Evolutionary conservation across 2,113 vertebrate species (phyloP), one percentile per base, ranked within the genome.

Genomic region (Trematocara unimaculatum): DNA sequence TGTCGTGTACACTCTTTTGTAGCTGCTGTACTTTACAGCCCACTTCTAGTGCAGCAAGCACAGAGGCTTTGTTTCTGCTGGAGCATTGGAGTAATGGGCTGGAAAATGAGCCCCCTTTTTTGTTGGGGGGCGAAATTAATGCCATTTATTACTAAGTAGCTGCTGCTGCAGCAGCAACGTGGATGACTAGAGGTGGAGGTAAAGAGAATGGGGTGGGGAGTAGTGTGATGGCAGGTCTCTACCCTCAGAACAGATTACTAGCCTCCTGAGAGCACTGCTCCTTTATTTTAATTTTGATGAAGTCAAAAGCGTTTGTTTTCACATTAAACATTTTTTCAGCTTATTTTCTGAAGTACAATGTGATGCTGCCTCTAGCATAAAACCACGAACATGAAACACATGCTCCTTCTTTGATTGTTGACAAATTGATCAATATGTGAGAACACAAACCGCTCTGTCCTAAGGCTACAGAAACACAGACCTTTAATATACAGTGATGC

Each of bases 121-220:
- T 86, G 77, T 83, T 87, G 38, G 81, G 81, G 84, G 80, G 90
- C 8, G 42, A 92, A 93, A 95, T 94, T 94, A 95, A 92, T 83
- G 88, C 88, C 87, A 94, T 95, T 94, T 93, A 94, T 95, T 94
- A 94, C 85, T 84, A 93, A 93, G 93, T 90, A 92, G 88, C 89
- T 89, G 62, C 84, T 55, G 79, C 81, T 18, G 23, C 47, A 23
- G 85, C 72, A 83, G 15, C 80, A 87, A 77, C 47, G 64, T 85
- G 72, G 42, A 84, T 79, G 80, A 40, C 56, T 81, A 53, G 45
- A 70, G 29, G 64, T 51, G 26, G 17, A 40, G 84, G 40, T 35
- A 18, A 23, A 4, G 33, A 20, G 72, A 17, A 4, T 5, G 18
- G 45, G 60, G 35, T 17, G 83, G 51, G 31, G 83, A 74, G 84